Percentiles rank a stretch among this genome's conserved stretches.
These are phyloP conservation scores for Branchellion lobata DNA, from an alignment of 2,888 invertebrate species.

Conservation along the genomic window DNA sequence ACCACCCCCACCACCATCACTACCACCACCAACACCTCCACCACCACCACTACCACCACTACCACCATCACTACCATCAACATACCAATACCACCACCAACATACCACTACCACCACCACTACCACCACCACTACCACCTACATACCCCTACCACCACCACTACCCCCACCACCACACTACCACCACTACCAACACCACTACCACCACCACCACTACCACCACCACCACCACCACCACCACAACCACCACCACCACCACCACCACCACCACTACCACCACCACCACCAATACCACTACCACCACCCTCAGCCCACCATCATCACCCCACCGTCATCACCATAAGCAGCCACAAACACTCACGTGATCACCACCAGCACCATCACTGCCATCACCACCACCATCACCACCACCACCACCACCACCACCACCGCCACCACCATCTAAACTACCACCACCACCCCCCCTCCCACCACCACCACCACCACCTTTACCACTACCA, in stretches of 20 bases:
- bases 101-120: background rate
- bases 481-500: too few relatives aligned
- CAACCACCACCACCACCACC: background rate
- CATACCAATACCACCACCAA: background rate
- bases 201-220: background rate
- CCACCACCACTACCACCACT: background rate
- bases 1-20: too few relatives aligned
- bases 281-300: too few relatives aligned
- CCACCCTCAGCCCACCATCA: too few relatives aligned
- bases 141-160: background rate
- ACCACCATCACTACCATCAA: background rate
- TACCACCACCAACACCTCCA: too few relatives aligned
- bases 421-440: background rate
- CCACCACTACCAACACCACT: background rate
- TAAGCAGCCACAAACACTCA: too few relatives aligned
- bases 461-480: too few relatives aligned
- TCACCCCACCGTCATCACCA: too few relatives aligned
- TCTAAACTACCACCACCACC: background rate
- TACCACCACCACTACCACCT: background rate
- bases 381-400: background rate
- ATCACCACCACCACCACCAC: background rate
- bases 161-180: background rate
- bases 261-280: too few relatives aligned
- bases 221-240: background rate
- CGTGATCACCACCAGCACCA: background rate